Base-by-base conservation (phyloP, 2,888 invertebrate species). In the Aleiodes alternator region DNA sequence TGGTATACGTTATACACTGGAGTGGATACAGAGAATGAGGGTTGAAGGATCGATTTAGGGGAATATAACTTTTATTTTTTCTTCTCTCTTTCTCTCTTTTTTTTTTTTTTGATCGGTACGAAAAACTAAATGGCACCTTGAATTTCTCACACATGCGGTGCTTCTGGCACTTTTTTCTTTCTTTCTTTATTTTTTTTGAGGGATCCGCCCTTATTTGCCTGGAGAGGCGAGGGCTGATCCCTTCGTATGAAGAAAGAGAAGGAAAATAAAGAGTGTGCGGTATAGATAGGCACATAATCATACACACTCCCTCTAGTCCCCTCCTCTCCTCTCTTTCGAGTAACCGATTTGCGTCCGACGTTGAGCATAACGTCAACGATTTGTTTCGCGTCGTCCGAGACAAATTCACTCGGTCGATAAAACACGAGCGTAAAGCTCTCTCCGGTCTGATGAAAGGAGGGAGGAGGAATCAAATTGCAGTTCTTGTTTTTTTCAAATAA, bases 281-380 rank as follows among this genome's bases (percentile, higher is more conserved):
- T 81, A 79, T 72, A 80, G 81, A 81, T 81, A 81, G 81, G 76
- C 81, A 78, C 78, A 80, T 81, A 80, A 80, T 81, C 79, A 78
- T 77, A 74, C 78, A 53, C 69, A 69, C 76, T 59, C 8, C 5
- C 29, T 8, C 34, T 34, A 6, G 6, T 34, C 3, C 64, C 72
- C 76, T 5, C 34, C 6, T 4, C 6, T 6, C 34, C 34, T 4
- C 16, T 16, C 29, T 51, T 69, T 74, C 43, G 69, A 77, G 76
- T 71, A 73, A 80, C 71, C 80, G 80, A 81, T 81, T 81, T 80
- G 79, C 75, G 78, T 79, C 74, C 72, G 69, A 75, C 72, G 77
- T 72, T 64, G 53, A 72, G 71, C 72, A 77, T 74, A 74, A 77
- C 75, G 72, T 70, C 70, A 64, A 72, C 81, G 80, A 81, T 81